Evolutionary conservation across 2,113 vertebrate species (phyloP).

Genomic region (Podarcis cretensis): DNA sequence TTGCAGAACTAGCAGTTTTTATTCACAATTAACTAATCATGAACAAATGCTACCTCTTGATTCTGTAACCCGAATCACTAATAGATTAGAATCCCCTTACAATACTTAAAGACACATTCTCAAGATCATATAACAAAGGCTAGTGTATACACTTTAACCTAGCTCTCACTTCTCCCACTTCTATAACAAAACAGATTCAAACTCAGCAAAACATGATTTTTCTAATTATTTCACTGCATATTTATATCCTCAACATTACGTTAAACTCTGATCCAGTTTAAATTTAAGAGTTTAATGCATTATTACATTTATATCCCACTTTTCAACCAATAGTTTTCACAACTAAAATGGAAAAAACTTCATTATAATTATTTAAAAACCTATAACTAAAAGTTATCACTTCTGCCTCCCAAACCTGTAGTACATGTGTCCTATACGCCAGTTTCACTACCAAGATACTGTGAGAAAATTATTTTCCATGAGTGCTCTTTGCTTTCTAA

Average conservation of each 20-base stretch:
- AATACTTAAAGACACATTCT: background rate
- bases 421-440: background rate
- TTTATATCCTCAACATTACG: background rate
- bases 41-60: background rate
- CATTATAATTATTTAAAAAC: too few species aligned
- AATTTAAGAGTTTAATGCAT: background rate
- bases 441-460: background rate
- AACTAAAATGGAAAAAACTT: background rate
- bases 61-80: background rate
- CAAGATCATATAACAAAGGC: background rate
- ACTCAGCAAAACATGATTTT: background rate
- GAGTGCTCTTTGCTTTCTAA: background rate
- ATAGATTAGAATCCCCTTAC: background rate
- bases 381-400: background rate
- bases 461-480: background rate
- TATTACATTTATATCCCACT: background rate
- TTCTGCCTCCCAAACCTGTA: background rate
- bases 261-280: background rate
- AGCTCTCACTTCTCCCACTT: background rate
- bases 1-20: background rate
- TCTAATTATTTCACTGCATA: background rate
- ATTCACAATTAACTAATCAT: background rate
- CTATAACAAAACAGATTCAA: background rate
- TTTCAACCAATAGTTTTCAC: background rate
- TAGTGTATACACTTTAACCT: background rate